phyloP scores from a whole-genome alignment of 2,797 vertebrate species.

The Brachyalestes nurse region DNA sequence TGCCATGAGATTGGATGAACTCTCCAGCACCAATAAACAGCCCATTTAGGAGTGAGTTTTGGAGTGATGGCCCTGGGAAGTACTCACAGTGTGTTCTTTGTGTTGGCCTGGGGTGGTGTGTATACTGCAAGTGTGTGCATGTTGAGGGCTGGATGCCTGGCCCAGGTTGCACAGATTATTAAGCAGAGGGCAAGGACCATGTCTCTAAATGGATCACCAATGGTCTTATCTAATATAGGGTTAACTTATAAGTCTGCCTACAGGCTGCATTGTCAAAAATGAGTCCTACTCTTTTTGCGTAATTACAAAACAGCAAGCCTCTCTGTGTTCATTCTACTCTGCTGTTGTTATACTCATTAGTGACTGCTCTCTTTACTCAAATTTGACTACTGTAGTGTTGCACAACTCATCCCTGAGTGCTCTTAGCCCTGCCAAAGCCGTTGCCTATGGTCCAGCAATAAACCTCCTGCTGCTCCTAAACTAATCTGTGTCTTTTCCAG shows the following conservation, averaged over 20 bases:
- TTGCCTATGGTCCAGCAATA: constrained; percentile 3
- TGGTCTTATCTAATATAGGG: neutral
- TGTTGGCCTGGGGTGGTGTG: no score
- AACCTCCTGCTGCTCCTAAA: constrained; percentile 22
- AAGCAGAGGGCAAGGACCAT: neutral
- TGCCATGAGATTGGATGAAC: no score
- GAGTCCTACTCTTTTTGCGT: neutral
- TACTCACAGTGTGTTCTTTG: no score
- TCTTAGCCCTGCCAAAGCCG: neutral
- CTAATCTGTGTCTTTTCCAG: constrained; percentile 15
- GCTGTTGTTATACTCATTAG: constrained; percentile 2
- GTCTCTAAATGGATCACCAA: neutral
- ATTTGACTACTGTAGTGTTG: neutral
- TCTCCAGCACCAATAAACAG: no score
- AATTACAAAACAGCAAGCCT: neutral
- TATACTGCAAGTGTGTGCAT: no score
- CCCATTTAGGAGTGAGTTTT: no score
- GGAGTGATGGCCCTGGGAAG: no score
- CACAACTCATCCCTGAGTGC: neutral
- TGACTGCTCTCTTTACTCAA: constrained; percentile 10
- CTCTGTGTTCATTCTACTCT: neutral
- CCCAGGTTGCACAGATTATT: no score
- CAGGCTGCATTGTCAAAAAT: neutral
- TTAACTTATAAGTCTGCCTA: neutral
- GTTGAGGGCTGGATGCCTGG: no score